Conservation (phyloP, 2,113 vertebrate species). For the Misgurnus anguillicaudatus region DNA sequence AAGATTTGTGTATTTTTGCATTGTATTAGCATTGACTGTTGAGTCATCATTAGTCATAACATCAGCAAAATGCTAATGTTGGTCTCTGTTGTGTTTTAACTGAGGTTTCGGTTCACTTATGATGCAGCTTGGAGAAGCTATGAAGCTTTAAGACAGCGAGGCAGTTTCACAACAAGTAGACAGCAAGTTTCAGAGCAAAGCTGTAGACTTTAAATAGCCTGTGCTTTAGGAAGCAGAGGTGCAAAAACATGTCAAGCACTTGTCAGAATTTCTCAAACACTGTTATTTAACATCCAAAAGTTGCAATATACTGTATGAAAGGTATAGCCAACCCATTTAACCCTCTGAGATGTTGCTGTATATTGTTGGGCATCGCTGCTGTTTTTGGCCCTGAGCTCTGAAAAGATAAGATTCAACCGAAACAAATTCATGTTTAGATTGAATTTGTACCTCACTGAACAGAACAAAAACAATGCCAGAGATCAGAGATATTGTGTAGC, state of each 20-base stretch:
- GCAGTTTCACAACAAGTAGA: no score
- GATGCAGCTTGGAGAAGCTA: no score
- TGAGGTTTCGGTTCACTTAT: no score
- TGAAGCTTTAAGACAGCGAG: background rate
- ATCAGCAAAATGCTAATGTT: no score
- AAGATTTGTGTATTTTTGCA: no score
- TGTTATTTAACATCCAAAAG: background rate
- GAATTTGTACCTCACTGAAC: background rate
- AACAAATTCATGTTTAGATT: background rate
- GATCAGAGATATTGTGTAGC: background rate
- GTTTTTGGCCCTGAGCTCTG: background rate
- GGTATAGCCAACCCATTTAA: slow-evolving; percentile 7
- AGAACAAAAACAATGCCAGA: slow-evolving; percentile 10
- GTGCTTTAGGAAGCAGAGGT: no score
- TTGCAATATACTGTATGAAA: background rate
- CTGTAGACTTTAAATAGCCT: no score
- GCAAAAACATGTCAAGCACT: background rate
- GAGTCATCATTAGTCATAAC: no score
- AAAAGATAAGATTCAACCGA: background rate
- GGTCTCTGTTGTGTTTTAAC: no score
- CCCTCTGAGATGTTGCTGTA: background rate
- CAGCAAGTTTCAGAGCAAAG: no score
- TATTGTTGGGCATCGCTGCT: background rate
- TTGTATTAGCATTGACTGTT: no score
- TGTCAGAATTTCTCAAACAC: background rate